Base-by-base conservation (phyloP, 2,888 invertebrate species). In the Melangyna quadrimaculata region DNA sequence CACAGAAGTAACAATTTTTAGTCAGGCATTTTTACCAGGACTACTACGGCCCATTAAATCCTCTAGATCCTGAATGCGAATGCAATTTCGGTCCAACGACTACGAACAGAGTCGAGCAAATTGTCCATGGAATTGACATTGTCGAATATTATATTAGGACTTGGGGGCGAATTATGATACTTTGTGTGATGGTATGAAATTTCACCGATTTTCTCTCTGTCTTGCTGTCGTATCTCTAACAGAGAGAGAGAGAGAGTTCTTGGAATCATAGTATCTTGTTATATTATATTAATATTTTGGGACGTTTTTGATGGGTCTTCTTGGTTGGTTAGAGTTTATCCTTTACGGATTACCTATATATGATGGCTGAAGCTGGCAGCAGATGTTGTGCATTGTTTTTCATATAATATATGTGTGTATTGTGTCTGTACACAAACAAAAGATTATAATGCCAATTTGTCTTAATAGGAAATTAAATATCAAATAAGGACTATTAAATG, bases 91-190 rank as follows among this genome's bases (percentile, higher is more conserved):
- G 53, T 73, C 78, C 45, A 83, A 73, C 78, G 72, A 78, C 78
- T 29, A 40, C 43, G 40, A 71, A 65, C 51, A 51, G 57, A 32
- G 61, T 43, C 48, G 40, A 73, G 53, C 73, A 83, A 83, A 78
- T 83, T 73, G 78, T 83, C 78, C 78, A 73, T 83, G 73, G 69
- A 78, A 83, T 63, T 83, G 82, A 83, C 82, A 73, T 73, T 83
- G 82, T 83, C 82, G 73, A 78, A 83, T 82, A 82, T 77, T 82
- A 78, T 83, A 73, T 73, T 63, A 78, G 69, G 82, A 19, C 78
- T 69, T 73, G 35, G 32, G 29, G 73, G 78, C 78, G 63, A 78
- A 78, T 73, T 78, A 70, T 78, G 72, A 78, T 83, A 61, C 69
- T 78, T 69, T 83, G 82, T 67, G n/a, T n/a, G n/a, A n/a, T n/a